Evolutionary conservation across 2,888 invertebrate genomes (phyloP).

Genomic region (Rotaria magnacalcarata): DNA sequence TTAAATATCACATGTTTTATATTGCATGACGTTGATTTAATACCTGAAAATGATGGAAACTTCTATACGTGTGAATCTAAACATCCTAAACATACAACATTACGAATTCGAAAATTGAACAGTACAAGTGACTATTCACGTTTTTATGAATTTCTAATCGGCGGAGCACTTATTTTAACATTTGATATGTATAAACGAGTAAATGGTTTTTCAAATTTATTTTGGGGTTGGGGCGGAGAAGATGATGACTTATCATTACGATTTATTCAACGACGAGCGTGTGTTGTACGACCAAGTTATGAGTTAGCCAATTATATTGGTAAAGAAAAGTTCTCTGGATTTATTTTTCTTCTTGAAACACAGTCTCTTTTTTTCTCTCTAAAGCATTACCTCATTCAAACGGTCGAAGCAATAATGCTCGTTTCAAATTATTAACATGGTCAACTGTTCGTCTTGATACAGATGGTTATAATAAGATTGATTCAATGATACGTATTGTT

Average conservation of each 20-base stretch:
- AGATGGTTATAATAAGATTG: not conserved
- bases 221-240: conserved; percentile 46
- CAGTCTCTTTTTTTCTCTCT: not conserved
- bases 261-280: conserved; percentile 36
- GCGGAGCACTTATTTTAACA: conserved; percentile 40
- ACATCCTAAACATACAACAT: conserved; percentile 43
- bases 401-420: not conserved
- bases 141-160: conserved; percentile 45
- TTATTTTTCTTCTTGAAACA: not conserved
- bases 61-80: conserved; percentile 40
- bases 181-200: conserved; percentile 26
- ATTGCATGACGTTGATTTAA: conserved; percentile 43
- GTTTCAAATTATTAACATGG: not conserved
- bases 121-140: conserved; percentile 4
- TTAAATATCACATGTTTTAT: conserved; percentile 37
- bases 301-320: not conserved
- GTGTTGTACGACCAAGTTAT: conserved; percentile 39
- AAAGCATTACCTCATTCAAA: not conserved
- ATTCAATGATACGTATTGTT: not conserved
- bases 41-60: conserved; percentile 42
- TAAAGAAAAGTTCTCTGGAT: not conserved
- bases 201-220: conserved; percentile 46
- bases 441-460: conserved; percentile 1
- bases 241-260: conserved; percentile 43
- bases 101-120: conserved; percentile 6